Base-by-base conservation (phyloP, 2,797 vertebrate species). In the Geotria australis region DNA sequence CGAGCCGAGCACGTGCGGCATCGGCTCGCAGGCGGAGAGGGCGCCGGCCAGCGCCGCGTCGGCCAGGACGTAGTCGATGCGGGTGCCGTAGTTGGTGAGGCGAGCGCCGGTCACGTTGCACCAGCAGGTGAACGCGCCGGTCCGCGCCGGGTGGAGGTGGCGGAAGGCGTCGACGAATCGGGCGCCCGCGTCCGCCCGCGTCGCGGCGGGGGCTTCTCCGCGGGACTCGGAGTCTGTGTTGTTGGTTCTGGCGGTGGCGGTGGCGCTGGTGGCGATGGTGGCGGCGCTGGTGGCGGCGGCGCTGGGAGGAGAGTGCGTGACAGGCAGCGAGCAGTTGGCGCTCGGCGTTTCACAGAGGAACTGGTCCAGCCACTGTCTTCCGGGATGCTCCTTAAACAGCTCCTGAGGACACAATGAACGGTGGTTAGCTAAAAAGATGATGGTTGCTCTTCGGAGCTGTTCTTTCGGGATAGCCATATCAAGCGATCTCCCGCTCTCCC, bases 41-140 rank as follows among this genome's bases (percentile, higher is more conserved):
- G 69, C 68, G 2, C 64, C 64, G 9, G 70, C 74, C 12, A 88
- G 67, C 8, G 58, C 60, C 56, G 56, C 61, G 56, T 77, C 72
- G 1, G 76, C 77, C 2, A 91, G 71, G 58, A 88, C 76, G 64
- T 88, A 88, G 66, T 88, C 84, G 7, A 91, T 75, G 47, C 84
- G 77, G 1, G 79, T 81, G 61, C 83, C 84, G 2, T 85, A 83
- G 72, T 91, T 91, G 63, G 80, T 78, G 61, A 73, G 75, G 9
- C 81, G 74, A 2, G 81, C 81, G 6, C 81, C 80, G 0, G 75
- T 83, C 46, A 74, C 66, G 1, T 73, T 75, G 38, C 72, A 79
- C 83, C 83, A 89, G 64, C 83, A 88, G 0, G 81, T 88, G 65
- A 82, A 91, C 56, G 83, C 80, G 1, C 69, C 66, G 10, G 66